Evolutionary conservation across 1,140 invertebrate genomes (phyloP), one percentile per base, ranked within the genome.

Genomic region (Anagrus nilaparvatae): DNA sequence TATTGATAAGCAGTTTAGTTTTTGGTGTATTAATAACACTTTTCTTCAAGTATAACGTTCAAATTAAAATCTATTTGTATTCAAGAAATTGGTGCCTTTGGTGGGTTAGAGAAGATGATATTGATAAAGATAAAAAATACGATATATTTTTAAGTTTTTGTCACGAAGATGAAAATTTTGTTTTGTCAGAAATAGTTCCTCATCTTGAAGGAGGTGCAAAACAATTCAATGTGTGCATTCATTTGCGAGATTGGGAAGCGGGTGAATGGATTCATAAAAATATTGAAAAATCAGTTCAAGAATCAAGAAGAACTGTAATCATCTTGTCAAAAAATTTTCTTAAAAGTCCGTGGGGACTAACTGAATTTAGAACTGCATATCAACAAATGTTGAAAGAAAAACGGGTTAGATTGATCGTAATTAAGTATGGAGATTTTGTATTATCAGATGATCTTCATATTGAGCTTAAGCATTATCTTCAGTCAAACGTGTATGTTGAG

Each of bases 101-200:
- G 65, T 71, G 75, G 13, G 74, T 84, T 10, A 77, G 75, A 3
- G 78, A 84, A 53, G 73, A 81, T 27, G 82, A 86, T 46, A 49
- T 84, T 3, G 84, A 87, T 52, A 77, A 79, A 46, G 77, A 86
- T 33, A 88, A 87, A 55, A 56, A 71, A 8, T 91, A 81, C 60
- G 90, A 95, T 54, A 87, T 85, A 0, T 94, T 93, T 59, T 74
- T 94, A 29, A 89, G 87, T 44, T 92, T 83, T 56, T 85, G 87
- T 1, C 79, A 87, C 53, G 74, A 78, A 53, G 90, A 94, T 58
- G 77, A 82, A 41, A 71, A 76, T 4, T 87, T 83, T 57, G 77
- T 92, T 1, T 60, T 77, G 0, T 66, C 77, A 4, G 67, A 79
- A 33, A 56, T 93, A 16, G 71, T 87, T 23, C 66, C 77, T 1